phyloP scores from a whole-genome alignment of 1,140 invertebrate species.

The Idris sp. region DNA sequence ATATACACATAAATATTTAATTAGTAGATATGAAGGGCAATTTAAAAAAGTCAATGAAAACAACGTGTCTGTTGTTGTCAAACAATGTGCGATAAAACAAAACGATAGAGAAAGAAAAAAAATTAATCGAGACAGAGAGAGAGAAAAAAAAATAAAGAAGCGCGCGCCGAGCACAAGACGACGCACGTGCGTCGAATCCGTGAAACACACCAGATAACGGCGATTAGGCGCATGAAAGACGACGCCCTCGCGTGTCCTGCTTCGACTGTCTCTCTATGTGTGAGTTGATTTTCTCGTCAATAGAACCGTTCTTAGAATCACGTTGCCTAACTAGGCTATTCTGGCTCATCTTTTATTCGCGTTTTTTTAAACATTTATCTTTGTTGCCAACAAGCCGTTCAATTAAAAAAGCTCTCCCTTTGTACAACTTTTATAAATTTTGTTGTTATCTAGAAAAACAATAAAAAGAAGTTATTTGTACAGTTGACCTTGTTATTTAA shows the following conservation, averaged over 20 bases:
- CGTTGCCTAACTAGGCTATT: conserved; percentile 52
- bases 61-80: conserved; percentile 7
- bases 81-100: conserved; percentile 11
- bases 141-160: not conserved
- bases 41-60: no score
- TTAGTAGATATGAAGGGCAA: no score
- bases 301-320: conserved; percentile 52
- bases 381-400: conserved; percentile 40
- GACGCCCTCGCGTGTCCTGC: conserved; percentile 53
- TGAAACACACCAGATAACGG: conserved; percentile 40
- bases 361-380: conserved; percentile 45
- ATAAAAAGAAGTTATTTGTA: no score
- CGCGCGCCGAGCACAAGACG: not conserved
- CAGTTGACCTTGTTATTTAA: conserved; percentile 38
- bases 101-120: not conserved
- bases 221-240: conserved; percentile 49
- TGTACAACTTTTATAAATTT: no score
- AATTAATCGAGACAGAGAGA: no score
- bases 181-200: conserved; percentile 50
- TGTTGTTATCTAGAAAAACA: no score
- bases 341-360: conserved; percentile 45
- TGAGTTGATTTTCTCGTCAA: conserved; percentile 39
- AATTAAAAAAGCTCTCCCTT: no score
- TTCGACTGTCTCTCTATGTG: conserved; percentile 25
- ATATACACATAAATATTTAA: no score